Conservation (phyloP, 2,888 invertebrate species). For the Endotricha flammealis region DNA sequence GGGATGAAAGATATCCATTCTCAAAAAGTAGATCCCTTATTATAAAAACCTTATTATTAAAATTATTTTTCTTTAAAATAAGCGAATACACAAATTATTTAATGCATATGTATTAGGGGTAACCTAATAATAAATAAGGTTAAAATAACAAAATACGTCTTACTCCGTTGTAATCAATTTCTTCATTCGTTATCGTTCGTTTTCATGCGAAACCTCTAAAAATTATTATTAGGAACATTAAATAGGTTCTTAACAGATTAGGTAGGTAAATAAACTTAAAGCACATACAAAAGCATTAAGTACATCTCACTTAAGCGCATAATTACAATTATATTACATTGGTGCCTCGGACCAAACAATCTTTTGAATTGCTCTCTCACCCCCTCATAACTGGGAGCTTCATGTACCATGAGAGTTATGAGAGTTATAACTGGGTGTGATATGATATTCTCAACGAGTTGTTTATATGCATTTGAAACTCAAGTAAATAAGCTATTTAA, state of each 20-base stretch:
- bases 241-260: conserved; percentile 49
- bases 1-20: conserved; percentile 58
- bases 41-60: conserved; percentile 11
- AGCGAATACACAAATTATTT: neutral
- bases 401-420: too few relatives aligned
- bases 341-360: too few relatives aligned
- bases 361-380: too few relatives aligned
- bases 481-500: too few relatives aligned
- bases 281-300: conserved; percentile 33
- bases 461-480: too few relatives aligned
- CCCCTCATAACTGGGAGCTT: too few relatives aligned
- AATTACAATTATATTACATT: too few relatives aligned
- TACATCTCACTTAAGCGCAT: neutral
- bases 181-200: conserved; percentile 48
- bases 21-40: conserved; percentile 65
- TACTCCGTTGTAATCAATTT: conserved; percentile 25
- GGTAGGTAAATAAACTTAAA: conserved; percentile 37
- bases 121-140: conserved; percentile 5
- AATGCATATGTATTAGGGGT: conserved; percentile 1
- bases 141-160: conserved; percentile 21
- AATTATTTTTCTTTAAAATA: conserved; percentile 5
- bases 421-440: too few relatives aligned
- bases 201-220: conserved; percentile 72
- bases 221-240: conserved; percentile 61
- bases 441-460: too few relatives aligned